A percentile compares a stretch with the other conserved stretches of the same genome.
Conservation (phyloP, 2,113 vertebrate species). For the Naja naja region DNA sequence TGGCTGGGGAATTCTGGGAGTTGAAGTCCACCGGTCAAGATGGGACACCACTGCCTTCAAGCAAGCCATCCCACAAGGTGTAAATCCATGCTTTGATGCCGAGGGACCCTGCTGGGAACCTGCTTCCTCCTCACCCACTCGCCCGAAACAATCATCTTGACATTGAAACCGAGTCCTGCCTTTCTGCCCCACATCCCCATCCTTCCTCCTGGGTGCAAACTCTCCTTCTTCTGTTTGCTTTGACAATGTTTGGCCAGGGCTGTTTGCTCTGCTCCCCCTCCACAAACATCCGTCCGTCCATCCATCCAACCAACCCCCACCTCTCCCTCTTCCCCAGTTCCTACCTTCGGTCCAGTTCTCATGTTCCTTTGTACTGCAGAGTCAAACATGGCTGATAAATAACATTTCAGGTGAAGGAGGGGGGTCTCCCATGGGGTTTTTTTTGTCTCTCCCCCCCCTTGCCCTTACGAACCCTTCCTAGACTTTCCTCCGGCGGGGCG, state of each 20-base stretch:
- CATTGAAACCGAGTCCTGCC: rapidly evolving
- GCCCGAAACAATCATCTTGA: rapidly evolving
- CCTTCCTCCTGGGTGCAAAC: rapidly evolving
- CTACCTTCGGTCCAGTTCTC: constrained; percentile 36
- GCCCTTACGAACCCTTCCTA: background rate
- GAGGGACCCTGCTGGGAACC: background rate
- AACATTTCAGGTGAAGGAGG: background rate
- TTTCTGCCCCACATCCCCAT: rapidly evolving
- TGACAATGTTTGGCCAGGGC: background rate
- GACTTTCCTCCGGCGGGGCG: background rate
- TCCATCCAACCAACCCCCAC: background rate
- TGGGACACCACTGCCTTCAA: background rate
- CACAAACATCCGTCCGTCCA: background rate
- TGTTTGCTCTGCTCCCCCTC: background rate
- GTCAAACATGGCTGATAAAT: background rate
- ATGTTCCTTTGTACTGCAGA: background rate
- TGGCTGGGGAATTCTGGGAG: background rate
- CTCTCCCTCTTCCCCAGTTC: background rate
- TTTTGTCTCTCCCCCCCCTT: rapidly evolving
- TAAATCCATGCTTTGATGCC: background rate
- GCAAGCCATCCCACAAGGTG: background rate
- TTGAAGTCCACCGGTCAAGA: background rate
- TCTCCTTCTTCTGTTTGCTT: background rate
- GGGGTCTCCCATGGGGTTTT: background rate
- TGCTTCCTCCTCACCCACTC: background rate